Percentiles rank a stretch among this genome's conserved stretches.
Evolutionary conservation across 2,113 vertebrate genomes (phyloP).

Genomic region (Pollachius pollachius): DNA sequence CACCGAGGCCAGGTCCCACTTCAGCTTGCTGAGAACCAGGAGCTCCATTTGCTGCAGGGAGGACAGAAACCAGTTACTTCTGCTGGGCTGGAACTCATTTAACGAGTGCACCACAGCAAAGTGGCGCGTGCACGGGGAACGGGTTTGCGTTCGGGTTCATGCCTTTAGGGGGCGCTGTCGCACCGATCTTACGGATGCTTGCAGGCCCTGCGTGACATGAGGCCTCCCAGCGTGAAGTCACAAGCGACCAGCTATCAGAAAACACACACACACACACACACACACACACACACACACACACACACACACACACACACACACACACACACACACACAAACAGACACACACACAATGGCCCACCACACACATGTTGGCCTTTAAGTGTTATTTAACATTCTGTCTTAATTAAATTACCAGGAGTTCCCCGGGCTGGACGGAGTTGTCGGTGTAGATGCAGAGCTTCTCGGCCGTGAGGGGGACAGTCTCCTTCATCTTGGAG

Average conservation of each 20-base stretch:
- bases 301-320: too few species aligned
- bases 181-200: not conserved
- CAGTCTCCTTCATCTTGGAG: constrained; percentile 98
- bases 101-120: too few species aligned
- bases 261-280: too few species aligned
- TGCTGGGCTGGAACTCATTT: not conserved
- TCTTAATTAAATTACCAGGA: constrained; percentile 83
- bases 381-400: constrained; percentile 49
- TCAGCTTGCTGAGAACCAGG: constrained; percentile 93
- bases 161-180: constrained; percentile 42
- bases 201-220: constrained; percentile 55
- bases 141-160: not conserved
- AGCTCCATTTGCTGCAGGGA: constrained; percentile 92
- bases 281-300: too few species aligned
- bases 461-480: constrained; percentile 94
- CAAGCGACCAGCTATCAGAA: constrained; percentile 33
- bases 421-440: constrained; percentile 88
- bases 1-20: constrained; percentile 96
- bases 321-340: too few species aligned
- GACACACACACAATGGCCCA: too few species aligned
- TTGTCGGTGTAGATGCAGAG: constrained; percentile 97
- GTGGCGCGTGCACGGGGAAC: too few species aligned
- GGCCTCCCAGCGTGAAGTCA: constrained; percentile 55
- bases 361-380: too few species aligned
- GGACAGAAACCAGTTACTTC: constrained; percentile 41